Evolutionary conservation across 2,797 vertebrate genomes (phyloP).

Genomic region (Leptatherina wallacei): DNA sequence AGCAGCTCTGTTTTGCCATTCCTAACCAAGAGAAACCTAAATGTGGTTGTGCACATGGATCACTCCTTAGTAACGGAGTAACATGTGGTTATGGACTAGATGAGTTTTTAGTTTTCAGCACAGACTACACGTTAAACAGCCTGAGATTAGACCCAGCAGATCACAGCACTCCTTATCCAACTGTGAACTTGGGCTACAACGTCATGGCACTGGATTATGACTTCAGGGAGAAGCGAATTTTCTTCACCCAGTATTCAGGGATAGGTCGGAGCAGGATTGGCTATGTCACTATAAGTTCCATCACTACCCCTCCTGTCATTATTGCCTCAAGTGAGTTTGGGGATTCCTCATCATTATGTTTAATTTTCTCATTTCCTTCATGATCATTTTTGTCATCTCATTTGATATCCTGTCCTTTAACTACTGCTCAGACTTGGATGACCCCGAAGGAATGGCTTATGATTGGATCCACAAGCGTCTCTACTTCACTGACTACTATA

Average conservation of each 20-base stretch:
- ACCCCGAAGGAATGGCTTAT: conserved; percentile 90
- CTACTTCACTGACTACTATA: conserved; percentile 90
- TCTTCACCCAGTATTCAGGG: conserved; percentile 85
- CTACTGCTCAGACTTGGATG: conserved; percentile 83
- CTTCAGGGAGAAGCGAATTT: conserved; percentile 85
- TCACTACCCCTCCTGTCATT: conserved; percentile 76
- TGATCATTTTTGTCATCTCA: neutral
- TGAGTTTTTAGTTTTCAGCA: conserved; percentile 88
- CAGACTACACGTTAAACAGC: conserved; percentile 87
- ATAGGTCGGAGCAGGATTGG: conserved; percentile 86
- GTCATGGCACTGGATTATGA: conserved; percentile 88
- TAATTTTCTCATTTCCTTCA: neutral
- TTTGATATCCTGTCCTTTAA: conserved; percentile 8
- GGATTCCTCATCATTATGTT: neutral
- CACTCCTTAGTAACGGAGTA: conserved; percentile 86
- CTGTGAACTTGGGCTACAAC: conserved; percentile 77
- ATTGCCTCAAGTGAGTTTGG: conserved; percentile 84
- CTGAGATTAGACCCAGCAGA: conserved; percentile 87
- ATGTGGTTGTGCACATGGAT: conserved; percentile 91
- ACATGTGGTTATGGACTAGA: conserved; percentile 87
- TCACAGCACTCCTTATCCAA: conserved; percentile 87
- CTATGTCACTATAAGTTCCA: conserved; percentile 82
- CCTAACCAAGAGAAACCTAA: conserved; percentile 79
- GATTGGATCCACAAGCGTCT: conserved; percentile 93
- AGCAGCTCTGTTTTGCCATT: conserved; percentile 92